Percentiles rank a stretch among this genome's conserved stretches.
These are phyloP conservation scores for Epistrophella euchroma DNA, from an alignment of 2,888 invertebrate species.

Conservation along the genomic window DNA sequence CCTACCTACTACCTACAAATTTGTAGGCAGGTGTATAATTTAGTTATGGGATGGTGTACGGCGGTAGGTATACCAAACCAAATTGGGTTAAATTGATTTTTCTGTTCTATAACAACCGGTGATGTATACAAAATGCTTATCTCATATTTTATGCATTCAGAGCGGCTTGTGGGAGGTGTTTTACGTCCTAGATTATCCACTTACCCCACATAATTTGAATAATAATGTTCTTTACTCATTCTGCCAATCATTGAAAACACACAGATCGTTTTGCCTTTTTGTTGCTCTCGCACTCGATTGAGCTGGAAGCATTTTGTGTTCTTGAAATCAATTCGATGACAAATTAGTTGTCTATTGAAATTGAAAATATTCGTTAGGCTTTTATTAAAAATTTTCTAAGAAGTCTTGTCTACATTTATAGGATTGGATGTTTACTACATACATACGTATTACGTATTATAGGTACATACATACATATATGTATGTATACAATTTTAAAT, in stretches of 20 bases:
- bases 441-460: too few species aligned
- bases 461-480: too few species aligned
- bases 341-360: constrained; percentile 50
- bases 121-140: constrained; percentile 24
- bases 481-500: neutral
- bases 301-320: constrained; percentile 46
- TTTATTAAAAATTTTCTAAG: neutral
- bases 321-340: constrained; percentile 65
- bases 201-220: constrained; percentile 51
- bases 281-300: constrained; percentile 29
- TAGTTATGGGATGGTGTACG: neutral
- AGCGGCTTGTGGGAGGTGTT: constrained; percentile 38
- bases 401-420: neutral
- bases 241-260: constrained; percentile 51
- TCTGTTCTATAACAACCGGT: constrained; percentile 37
- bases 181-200: constrained; percentile 64
- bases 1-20: too few species aligned
- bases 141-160: constrained; percentile 40
- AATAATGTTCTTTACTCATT: constrained; percentile 57
- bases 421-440: too few species aligned
- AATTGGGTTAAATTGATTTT: constrained; percentile 46
- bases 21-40: constrained; percentile 19
- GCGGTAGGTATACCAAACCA: constrained; percentile 28
- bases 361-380: constrained; percentile 35
- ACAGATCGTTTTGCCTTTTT: constrained; percentile 13